Evolutionary conservation across 2,888 invertebrate genomes (phyloP), one percentile per base, ranked within the genome.

Genomic region (Acrobasis suavella): DNA sequence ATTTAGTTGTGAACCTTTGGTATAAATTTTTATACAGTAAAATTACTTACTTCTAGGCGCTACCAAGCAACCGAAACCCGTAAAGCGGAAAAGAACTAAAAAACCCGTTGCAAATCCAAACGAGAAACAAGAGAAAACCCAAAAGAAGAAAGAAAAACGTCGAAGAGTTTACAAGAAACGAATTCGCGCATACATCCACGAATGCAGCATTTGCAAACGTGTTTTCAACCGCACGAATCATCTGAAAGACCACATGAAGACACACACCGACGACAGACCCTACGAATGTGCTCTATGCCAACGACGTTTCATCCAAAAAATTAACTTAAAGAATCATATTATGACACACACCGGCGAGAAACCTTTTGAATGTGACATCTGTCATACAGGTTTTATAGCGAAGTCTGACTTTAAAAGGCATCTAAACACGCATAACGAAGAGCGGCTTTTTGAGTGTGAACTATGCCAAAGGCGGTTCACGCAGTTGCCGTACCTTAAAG

Each of bases 341-440:
- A 56, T 56, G 56, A 56, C 56, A 2, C 56, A 56, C 22, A 56
- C 56, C 14, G 56, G 56, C 14, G 56, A 56, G 56, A 56, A 56
- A 56, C 56, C 56, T 17, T 56, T 22, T 16, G 56, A 46, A 9
- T 56, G 56, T 22, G 17, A 42, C 2, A 56, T 56, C 1, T 56
- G 56, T 17, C 16, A 16, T 8, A 56, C 22, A 14, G 39, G 56
- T 17, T 56, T 56, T 10, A 56, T 56, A 12, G 46, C 56, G 6
- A 56, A 22, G n/a, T 56, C 56, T 6, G 56, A 56, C 12, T 56
- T 56, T 14, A 56, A 56, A 42, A 56, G 56, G 22, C 56, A 56
- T 22, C n/a, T 56, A 42, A 46, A 56, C n/a, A 56, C 56, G 8
- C 56, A 56, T 46, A 56, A 56, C 14, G 46, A 42, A 7, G 56